These are phyloP conservation scores for Agrenia bidenticulata DNA, from an alignment of 2,888 invertebrate genomes.

Conservation along the genomic window DNA sequence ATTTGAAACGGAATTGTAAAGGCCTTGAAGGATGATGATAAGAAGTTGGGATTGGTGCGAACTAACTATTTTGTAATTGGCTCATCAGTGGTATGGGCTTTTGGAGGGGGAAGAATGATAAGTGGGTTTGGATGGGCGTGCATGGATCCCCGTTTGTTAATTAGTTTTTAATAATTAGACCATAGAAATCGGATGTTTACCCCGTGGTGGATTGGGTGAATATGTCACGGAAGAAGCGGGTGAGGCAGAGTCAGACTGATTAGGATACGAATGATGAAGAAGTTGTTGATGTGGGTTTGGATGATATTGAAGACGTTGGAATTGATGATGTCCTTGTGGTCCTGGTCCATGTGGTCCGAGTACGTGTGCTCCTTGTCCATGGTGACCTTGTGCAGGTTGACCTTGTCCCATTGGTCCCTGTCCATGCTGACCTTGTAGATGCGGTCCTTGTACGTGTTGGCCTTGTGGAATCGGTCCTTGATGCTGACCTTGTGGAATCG, in stretches of 20 bases:
- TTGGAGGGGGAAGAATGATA: too few relatives aligned
- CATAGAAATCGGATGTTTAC: constrained; percentile 8
- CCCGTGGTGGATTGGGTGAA: constrained; percentile 11
- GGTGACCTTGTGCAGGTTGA: neutral
- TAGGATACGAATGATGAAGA: neutral
- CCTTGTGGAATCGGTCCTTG: neutral
- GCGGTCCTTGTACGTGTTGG: neutral
- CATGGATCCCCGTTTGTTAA: too few relatives aligned
- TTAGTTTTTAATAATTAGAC: neutral
- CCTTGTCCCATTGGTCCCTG: too few relatives aligned
- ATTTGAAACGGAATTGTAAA: too few relatives aligned
- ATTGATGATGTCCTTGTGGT: neutral
- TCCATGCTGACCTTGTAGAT: neutral
- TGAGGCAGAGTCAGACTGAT: constrained; percentile 4
- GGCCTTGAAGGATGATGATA: too few relatives aligned
- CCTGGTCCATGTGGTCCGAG: neutral
- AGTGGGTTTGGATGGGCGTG: too few relatives aligned
- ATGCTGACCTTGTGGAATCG: neutral
- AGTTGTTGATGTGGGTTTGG: neutral
- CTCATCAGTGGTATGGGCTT: too few relatives aligned
- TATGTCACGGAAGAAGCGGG: constrained; percentile 1
- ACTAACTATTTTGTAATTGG: too few relatives aligned
- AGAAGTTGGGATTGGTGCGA: too few relatives aligned
- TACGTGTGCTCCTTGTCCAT: neutral
- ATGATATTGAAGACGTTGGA: neutral